phyloP scores from a whole-genome alignment of 2,797 vertebrate species.

The Phrynocephalus guinanensis region DNA sequence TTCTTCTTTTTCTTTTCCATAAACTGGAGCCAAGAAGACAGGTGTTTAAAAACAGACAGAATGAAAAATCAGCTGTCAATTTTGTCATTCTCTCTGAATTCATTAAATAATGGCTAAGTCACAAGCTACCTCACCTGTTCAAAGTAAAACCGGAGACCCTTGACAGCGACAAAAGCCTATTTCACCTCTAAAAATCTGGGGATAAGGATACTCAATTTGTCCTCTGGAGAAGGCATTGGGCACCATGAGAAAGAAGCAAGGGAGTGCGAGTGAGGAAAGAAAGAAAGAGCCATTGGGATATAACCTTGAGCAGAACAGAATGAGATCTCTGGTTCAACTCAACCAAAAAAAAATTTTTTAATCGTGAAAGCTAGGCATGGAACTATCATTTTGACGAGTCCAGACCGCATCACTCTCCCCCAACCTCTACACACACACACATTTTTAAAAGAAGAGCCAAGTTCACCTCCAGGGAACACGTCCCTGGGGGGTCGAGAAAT shows the following conservation, averaged over 20 bases:
- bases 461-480: neutral
- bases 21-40: neutral
- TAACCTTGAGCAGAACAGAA: slow-evolving; percentile 5
- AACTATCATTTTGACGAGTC: neutral
- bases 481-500: neutral
- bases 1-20: neutral
- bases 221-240: neutral
- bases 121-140: fast-evolving
- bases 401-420: neutral
- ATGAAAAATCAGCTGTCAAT: neutral
- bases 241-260: neutral
- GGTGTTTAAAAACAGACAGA: neutral
- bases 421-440: too few species aligned
- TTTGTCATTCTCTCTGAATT: neutral
- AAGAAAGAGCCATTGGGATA: fast-evolving
- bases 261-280: too few species aligned
- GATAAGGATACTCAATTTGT: fast-evolving
- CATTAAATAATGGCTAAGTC: neutral
- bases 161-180: neutral
- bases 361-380: neutral
- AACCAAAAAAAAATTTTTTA: slow-evolving; percentile 3
- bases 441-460: neutral
- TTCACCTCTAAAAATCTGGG: neutral
- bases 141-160: neutral
- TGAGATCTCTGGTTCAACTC: neutral